A percentile compares a stretch with the other conserved stretches of the same genome.
Evolutionary conservation across 2,888 invertebrate genomes (phyloP).

Genomic region (Marronus borbonicus): DNA sequence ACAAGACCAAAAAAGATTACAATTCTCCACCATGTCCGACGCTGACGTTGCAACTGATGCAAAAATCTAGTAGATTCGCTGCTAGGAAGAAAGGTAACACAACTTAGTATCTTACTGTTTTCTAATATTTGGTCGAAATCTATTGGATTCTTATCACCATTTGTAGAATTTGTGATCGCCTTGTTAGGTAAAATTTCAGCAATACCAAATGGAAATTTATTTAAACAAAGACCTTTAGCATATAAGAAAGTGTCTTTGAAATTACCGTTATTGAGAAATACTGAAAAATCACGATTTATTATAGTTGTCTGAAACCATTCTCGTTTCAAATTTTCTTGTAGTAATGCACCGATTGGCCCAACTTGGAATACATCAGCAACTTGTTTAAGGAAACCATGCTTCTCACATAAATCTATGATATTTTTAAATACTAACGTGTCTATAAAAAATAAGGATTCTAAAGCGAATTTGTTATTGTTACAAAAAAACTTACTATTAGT

Average conservation of each 20-base stretch:
- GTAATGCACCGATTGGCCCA: conserved; percentile 72
- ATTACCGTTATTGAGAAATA: conserved; percentile 67
- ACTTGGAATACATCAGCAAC: conserved; percentile 56
- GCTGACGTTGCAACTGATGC: conserved; percentile 82
- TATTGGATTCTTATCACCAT: conserved; percentile 49
- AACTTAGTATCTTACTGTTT: conserved; percentile 62
- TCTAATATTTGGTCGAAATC: conserved; percentile 58
- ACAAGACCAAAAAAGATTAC: conserved; percentile 64
- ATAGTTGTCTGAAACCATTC: conserved; percentile 73
- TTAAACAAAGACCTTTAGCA: conserved; percentile 66
- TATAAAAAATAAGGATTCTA: background rate
- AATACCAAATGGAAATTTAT: conserved; percentile 70
- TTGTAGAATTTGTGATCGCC: conserved; percentile 48
- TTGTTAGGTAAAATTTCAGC: conserved; percentile 60
- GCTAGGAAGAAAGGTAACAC: conserved; percentile 70
- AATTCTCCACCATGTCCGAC: conserved; percentile 90
- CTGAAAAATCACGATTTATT: conserved; percentile 70
- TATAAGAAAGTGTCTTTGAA: conserved; percentile 64
- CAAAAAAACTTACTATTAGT: conserved; percentile 42
- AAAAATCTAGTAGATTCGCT: conserved; percentile 77
- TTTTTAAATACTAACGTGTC: conserved; percentile 57
- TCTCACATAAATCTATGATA: conserved; percentile 60
- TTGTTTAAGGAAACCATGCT: conserved; percentile 59
- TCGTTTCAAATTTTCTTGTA: conserved; percentile 73
- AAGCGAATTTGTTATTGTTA: background rate